A percentile compares a stretch with the other conserved stretches of the same genome.
phyloP scores from a whole-genome alignment of 2,888 invertebrate genomes.

The Harpalus rufipes region DNA sequence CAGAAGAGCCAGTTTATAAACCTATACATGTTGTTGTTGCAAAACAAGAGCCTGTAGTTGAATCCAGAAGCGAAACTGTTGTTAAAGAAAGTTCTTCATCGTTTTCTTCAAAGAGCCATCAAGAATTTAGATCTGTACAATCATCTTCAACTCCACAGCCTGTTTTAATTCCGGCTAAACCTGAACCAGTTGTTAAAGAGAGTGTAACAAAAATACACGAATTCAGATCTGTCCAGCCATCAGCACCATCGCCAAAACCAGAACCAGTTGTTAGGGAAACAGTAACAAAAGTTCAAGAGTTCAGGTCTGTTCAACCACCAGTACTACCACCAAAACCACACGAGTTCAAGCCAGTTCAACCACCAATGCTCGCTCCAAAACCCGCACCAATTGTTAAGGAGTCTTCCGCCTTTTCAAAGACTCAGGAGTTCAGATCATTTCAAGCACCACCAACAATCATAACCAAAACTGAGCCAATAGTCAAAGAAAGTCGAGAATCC shows the following conservation, averaged over 20 bases:
- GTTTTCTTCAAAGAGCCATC: constrained; percentile 52
- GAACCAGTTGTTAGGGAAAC: constrained; percentile 13
- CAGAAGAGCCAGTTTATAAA: constrained; percentile 70
- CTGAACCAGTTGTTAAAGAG: constrained; percentile 48
- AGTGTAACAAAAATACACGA: constrained; percentile 42
- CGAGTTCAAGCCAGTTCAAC: constrained; percentile 1
- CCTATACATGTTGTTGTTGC: constrained; percentile 71
- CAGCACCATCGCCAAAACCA: constrained; percentile 9
- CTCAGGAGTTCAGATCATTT: constrained; percentile 33
- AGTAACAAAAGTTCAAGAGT: constrained; percentile 31
- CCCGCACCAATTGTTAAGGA: constrained; percentile 71
- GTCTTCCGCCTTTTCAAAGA: constrained; percentile 44
- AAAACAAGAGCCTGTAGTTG: constrained; percentile 74
- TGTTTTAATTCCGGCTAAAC: constrained; percentile 56
- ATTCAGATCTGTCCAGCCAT: constrained; percentile 65
- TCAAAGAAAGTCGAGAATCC: constrained; percentile 17
- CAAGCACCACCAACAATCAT: constrained; percentile 58
- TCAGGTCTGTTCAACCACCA: constrained; percentile 32
- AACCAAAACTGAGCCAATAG: constrained; percentile 29
- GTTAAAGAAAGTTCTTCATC: constrained; percentile 70
- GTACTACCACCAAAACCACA: constrained; percentile 71
- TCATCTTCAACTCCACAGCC: constrained; percentile 54
- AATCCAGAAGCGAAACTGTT: constrained; percentile 70
- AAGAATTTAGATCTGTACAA: constrained; percentile 45
- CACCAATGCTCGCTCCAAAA: constrained; percentile 71